Conservation (phyloP, 2,888 invertebrate genomes). For the Zonitis immaculata region DNA sequence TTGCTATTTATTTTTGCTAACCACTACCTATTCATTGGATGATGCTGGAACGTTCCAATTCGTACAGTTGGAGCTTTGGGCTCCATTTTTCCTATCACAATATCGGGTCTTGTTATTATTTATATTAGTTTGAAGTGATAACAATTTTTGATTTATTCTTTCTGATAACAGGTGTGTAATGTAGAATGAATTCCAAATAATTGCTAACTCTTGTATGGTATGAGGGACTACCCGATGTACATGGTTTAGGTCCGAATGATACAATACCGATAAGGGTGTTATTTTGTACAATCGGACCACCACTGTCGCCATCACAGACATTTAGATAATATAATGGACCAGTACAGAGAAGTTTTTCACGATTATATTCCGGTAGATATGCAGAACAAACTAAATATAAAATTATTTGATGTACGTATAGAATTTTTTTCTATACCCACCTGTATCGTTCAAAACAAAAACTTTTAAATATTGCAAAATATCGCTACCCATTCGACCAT, state of each 20-base stretch:
- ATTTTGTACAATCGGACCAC: slow-evolving; percentile 51
- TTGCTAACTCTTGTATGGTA: slow-evolving; percentile 51
- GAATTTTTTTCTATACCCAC: not conserved
- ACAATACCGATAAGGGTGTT: slow-evolving; percentile 50
- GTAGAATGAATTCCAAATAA: slow-evolving; percentile 26
- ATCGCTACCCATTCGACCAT: slow-evolving; percentile 36
- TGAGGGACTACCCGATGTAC: slow-evolving; percentile 45
- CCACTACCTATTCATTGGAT: too few relatives aligned
- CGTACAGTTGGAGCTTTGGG: too few relatives aligned
- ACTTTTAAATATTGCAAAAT: slow-evolving; percentile 7
- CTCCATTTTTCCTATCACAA: too few relatives aligned
- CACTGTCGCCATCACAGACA: slow-evolving; percentile 57
- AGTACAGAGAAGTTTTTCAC: slow-evolving; percentile 40
- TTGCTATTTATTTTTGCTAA: too few relatives aligned
- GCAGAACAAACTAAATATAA: slow-evolving; percentile 36
- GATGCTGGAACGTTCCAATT: too few relatives aligned
- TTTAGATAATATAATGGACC: slow-evolving; percentile 49
- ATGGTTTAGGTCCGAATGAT: slow-evolving; percentile 55
- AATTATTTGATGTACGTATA: too few relatives aligned
- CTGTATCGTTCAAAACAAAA: slow-evolving; percentile 1
- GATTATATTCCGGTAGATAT: slow-evolving; percentile 32
- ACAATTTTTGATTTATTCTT: too few relatives aligned
- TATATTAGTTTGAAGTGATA: too few relatives aligned
- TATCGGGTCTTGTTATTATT: too few relatives aligned
- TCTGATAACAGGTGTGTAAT: too few relatives aligned